These are phyloP conservation scores for Hydriomena furcata DNA, from an alignment of 2,888 invertebrate species.

Conservation along the genomic window DNA sequence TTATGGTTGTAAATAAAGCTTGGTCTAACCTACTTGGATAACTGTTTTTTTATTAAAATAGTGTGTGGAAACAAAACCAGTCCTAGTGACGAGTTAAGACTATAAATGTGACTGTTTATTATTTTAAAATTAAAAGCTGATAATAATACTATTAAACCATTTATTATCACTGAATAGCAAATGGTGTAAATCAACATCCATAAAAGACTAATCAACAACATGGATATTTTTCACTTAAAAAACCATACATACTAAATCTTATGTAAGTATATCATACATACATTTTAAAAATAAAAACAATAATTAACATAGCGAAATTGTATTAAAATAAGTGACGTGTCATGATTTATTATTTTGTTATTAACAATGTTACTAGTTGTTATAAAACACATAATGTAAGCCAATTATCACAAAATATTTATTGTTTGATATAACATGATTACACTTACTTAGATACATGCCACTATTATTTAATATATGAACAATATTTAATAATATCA, in stretches of 20 bases:
- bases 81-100: no score
- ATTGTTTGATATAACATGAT: no score
- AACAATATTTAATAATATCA: no score
- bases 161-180: conserved; percentile 81
- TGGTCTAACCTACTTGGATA: no score
- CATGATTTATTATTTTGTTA: conserved; percentile 37
- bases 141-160: conserved; percentile 68
- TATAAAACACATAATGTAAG: no score
- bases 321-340: conserved; percentile 70
- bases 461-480: no score
- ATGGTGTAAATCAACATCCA: conserved; percentile 83
- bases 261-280: conserved; percentile 48
- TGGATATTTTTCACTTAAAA: conserved; percentile 71
- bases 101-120: no score
- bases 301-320: conserved; percentile 58
- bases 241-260: conserved; percentile 62
- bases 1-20: no score
- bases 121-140: conserved; percentile 32
- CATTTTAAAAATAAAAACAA: conserved; percentile 58
- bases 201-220: conserved; percentile 83
- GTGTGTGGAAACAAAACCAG: no score
- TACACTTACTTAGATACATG: no score
- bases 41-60: no score
- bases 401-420: no score
- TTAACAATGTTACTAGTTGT: background rate